Conservation (phyloP, 2,797 vertebrate genomes). For the Xenentodon cancila region DNA sequence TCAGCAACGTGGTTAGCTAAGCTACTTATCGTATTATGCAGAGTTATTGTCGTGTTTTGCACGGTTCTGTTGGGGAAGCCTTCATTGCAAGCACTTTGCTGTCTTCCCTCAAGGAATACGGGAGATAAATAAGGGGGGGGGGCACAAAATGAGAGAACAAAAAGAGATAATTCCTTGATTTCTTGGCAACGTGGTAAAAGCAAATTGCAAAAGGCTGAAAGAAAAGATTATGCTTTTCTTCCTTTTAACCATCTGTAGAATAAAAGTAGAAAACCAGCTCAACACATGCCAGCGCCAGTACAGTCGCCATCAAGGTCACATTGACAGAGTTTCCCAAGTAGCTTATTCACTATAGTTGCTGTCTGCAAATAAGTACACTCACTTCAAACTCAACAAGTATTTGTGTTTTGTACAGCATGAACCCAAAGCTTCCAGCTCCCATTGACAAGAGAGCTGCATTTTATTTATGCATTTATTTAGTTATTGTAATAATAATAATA, state of each 20-base stretch:
- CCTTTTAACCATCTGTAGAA: conserved; percentile 22
- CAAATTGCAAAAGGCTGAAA: conserved; percentile 34
- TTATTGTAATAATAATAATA: too few species aligned
- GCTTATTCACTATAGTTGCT: conserved; percentile 1
- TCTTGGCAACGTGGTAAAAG: conserved; percentile 31
- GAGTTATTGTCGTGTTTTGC: conserved; percentile 66
- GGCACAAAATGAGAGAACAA: conserved; percentile 51
- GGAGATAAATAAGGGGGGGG: conserved; percentile 34
- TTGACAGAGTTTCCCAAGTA: conserved; percentile 19
- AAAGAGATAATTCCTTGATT: conserved; percentile 58
- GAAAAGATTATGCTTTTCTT: conserved; percentile 45
- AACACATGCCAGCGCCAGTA: background rate
- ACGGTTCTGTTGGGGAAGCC: conserved; percentile 51
- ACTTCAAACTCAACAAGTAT: too few species aligned
- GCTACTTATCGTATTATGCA: conserved; percentile 69
- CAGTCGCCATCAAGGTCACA: conserved; percentile 47
- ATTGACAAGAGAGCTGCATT: too few species aligned
- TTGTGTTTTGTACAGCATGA: too few species aligned
- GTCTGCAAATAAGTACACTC: too few species aligned
- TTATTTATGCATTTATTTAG: too few species aligned
- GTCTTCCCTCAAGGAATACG: conserved; percentile 49
- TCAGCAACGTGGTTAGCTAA: conserved; percentile 67
- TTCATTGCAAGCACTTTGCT: conserved; percentile 38
- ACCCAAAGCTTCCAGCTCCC: too few species aligned
- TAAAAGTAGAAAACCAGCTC: conserved; percentile 2